Conservation (phyloP, 2,888 invertebrate genomes). For the Aelia acuminata region DNA sequence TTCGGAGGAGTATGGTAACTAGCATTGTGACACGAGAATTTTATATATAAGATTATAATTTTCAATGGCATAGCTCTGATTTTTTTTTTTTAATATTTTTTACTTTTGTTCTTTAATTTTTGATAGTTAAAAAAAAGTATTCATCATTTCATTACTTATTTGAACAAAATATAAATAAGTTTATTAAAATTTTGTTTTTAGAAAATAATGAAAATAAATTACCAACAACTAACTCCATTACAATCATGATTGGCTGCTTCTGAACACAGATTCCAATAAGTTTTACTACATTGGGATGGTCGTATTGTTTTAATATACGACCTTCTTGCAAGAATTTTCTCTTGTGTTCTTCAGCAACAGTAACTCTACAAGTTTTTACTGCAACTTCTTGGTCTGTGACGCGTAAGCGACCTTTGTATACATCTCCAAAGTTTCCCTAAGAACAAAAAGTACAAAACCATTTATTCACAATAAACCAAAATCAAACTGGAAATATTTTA, state of each 20-base stretch:
- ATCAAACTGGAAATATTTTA: background rate
- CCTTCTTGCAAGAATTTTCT: slow-evolving; percentile 96
- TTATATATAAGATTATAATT: too few species aligned
- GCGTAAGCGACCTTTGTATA: slow-evolving; percentile 90
- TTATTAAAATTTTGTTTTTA: background rate
- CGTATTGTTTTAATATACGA: slow-evolving; percentile 94
- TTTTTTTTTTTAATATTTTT: too few species aligned
- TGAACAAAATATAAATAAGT: background rate
- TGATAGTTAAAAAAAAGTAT: background rate
- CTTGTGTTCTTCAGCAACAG: slow-evolving; percentile 92
- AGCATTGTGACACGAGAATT: too few species aligned
- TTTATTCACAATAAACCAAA: background rate
- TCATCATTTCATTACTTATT: background rate
- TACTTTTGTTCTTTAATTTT: background rate
- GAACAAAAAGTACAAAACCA: background rate
- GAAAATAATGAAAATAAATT: slow-evolving; percentile 65
- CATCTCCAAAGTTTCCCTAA: slow-evolving; percentile 98
- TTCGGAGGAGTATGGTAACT: too few species aligned
- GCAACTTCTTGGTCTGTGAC: slow-evolving; percentile 90
- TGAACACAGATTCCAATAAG: slow-evolving; percentile 98
- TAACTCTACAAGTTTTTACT: slow-evolving; percentile 95
- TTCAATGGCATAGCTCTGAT: too few species aligned
- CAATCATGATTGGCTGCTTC: slow-evolving; percentile 98
- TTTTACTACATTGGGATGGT: slow-evolving; percentile 96
- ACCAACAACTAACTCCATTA: slow-evolving; percentile 97